phyloP scores from a whole-genome alignment of 2,797 vertebrate genomes.

The Carduelis carduelis region DNA sequence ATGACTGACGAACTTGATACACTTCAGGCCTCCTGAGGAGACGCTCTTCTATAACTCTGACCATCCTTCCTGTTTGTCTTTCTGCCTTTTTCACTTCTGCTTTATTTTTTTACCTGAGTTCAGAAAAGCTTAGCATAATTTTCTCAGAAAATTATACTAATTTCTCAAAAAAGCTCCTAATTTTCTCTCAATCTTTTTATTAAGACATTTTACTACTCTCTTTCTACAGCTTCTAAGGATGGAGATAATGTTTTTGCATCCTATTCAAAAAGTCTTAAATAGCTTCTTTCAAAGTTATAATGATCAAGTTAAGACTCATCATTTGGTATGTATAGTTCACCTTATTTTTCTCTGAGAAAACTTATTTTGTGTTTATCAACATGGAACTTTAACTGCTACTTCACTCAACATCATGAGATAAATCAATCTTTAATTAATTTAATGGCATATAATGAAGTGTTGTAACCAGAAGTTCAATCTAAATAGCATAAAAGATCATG shows the following conservation, averaged over 20 bases:
- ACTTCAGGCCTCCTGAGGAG: not conserved
- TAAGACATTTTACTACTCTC: not conserved
- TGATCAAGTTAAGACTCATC: not conserved
- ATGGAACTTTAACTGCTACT: not conserved
- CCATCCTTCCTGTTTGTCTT: not conserved
- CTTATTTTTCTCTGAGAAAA: not conserved
- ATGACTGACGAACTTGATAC: not conserved
- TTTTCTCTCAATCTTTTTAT: not conserved
- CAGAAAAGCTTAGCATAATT: not conserved
- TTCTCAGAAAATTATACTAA: not conserved
- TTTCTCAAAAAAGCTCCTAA: too few species aligned
- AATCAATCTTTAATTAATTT: conserved; percentile 41
- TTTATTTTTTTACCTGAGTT: not conserved
- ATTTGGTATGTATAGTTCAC: not conserved
- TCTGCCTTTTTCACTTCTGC: not conserved
- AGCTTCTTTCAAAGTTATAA: not conserved
- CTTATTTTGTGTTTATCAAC: not conserved
- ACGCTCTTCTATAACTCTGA: not conserved
- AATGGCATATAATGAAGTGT: not conserved
- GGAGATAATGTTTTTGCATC: not conserved
- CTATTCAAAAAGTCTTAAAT: not conserved
- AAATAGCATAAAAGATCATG: not conserved
- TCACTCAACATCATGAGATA: not conserved
- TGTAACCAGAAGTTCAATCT: not conserved
- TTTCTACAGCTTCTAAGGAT: not conserved